These are phyloP conservation scores for Spilogale gracilis DNA, from an alignment of 2,113 vertebrate genomes.

Conservation along the genomic window DNA sequence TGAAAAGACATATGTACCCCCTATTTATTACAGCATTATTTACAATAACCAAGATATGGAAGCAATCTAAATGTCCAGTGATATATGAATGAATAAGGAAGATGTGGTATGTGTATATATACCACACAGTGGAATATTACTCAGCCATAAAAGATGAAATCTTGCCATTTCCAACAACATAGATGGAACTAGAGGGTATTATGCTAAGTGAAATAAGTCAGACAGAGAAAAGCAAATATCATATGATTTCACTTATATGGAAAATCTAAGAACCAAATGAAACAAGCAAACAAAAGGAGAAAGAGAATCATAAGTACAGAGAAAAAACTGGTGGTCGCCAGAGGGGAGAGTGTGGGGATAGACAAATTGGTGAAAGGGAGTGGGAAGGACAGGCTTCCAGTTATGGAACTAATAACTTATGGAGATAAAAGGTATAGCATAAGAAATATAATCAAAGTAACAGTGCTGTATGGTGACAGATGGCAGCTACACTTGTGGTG, in stretches of 20 bases:
- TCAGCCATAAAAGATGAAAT: background rate
- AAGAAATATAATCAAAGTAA: background rate
- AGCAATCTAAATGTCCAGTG: background rate
- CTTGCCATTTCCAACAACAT: background rate
- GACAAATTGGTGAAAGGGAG: background rate
- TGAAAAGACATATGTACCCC: background rate
- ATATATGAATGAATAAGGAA: background rate
- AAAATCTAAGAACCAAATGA: background rate
- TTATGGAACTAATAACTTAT: background rate
- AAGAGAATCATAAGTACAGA: background rate
- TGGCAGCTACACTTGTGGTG: background rate
- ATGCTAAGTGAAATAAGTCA: background rate
- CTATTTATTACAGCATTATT: background rate
- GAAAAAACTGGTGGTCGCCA: background rate
- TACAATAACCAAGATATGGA: background rate
- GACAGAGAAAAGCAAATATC: background rate
- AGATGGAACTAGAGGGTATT: background rate
- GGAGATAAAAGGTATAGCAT: background rate
- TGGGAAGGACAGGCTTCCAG: background rate
- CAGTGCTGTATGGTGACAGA: background rate
- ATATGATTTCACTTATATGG: background rate
- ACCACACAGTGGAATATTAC: background rate
- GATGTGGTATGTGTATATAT: background rate
- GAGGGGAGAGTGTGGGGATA: background rate
- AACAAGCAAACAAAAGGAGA: background rate